Base-by-base conservation (phyloP, 2,797 vertebrate genomes). In the Balearica regulorum region DNA sequence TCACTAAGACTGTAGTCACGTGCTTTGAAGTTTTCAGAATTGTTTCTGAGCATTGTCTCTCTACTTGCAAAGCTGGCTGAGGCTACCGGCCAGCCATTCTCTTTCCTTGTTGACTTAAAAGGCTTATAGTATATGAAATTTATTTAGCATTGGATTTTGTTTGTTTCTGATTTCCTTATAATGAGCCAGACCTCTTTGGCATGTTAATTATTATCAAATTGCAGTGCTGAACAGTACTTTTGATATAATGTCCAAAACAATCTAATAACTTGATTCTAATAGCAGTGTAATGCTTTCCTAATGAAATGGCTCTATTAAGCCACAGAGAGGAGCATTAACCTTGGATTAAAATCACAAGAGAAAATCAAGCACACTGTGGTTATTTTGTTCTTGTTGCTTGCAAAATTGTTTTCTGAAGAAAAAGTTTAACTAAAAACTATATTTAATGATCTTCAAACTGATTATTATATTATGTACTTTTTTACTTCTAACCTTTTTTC, bases 291-390 rank as follows among this genome's bases (percentile, higher is more conserved):
- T 94, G 76, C 89, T 87, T 83, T 85, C 87, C 87, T 95, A 88
- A 94, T 94, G 79, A 93, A 95, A 93, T 81, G 87, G 54, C 78
- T 92, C 64, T 80, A 19, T 80, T 85, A 91, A 96, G 69, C 91
- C 93, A 65, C 82, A 83, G 92, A 94, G 81, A 96, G 65, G 44
- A 94, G 19, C 73, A 77, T 95, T 95, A 91, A 91, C 90, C 49
- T 92, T 91, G 93, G 85, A 83, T 82, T 97, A 89, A 89, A 95
- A 83, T 71, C 78, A 58, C 71, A 91, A 75, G 53, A 77, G 60
- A 93, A 92, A 75, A 85, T 73, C 57, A 94, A 92, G 72, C 43
- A 70, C 53, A n/a, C 51, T 35, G 57, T 83, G 62, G 71, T 88
- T 69, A 66, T 84, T 85, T 83, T 71, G 20, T 72, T 87, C 48